Percentiles rank a stretch among this genome's conserved stretches.
phyloP scores from a whole-genome alignment of 2,888 invertebrate genomes.

The Euplexia lucipara region DNA sequence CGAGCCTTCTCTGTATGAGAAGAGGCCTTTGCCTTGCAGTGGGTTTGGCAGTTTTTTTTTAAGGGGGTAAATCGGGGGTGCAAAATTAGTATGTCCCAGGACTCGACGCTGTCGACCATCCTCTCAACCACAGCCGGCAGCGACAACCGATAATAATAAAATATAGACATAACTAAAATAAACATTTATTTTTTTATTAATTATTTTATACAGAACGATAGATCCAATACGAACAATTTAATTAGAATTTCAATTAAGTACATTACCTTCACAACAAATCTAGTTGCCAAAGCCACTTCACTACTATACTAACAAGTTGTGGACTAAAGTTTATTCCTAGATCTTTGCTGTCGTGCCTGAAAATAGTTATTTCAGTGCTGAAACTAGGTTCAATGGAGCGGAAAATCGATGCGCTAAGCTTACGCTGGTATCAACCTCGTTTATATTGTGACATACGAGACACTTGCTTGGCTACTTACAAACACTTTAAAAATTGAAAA shows the following conservation, averaged over 20 bases:
- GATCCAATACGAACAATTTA: background rate
- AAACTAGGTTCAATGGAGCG: conserved; percentile 67
- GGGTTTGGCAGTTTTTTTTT: too few species aligned
- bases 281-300: background rate
- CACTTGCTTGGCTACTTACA: conserved; percentile 16
- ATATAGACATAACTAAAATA: too few species aligned
- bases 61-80: too few species aligned
- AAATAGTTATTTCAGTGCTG: conserved; percentile 65
- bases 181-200: too few species aligned
- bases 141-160: too few species aligned
- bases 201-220: too few species aligned
- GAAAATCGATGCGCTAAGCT: conserved; percentile 70
- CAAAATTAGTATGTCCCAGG: too few species aligned
- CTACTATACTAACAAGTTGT: background rate
- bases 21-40: too few species aligned
- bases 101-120: too few species aligned
- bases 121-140: too few species aligned
- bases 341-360: conserved; percentile 41
- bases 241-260: background rate
- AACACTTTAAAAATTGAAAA: conserved; percentile 20
- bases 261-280: conserved; percentile 3
- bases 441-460: conserved; percentile 61
- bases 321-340: conserved; percentile 48
- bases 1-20: too few species aligned
- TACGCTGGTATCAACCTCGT: conserved; percentile 56